Evolutionary conservation across 2,113 vertebrate species (phyloP).

Genomic region (Spea multiplicata): DNA sequence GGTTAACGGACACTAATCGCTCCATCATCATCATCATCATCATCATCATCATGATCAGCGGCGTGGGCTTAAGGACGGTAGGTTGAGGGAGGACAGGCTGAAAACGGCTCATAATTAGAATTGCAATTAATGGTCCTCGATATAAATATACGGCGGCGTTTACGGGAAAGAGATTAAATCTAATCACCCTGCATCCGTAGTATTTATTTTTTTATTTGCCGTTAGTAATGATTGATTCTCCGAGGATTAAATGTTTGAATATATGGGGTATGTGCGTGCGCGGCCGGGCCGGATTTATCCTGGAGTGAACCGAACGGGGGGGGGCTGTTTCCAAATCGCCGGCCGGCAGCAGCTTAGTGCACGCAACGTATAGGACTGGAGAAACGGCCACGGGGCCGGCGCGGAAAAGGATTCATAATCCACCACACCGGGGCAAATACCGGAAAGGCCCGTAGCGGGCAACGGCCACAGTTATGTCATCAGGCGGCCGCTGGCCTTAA

Average conservation of each 20-base stretch:
- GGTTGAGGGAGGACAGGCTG: conserved; percentile 33
- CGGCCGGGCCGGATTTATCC: conserved; percentile 14
- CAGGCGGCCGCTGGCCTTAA: too few relatives aligned
- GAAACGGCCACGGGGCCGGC: too few relatives aligned
- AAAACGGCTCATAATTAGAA: conserved; percentile 26
- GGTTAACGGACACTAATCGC: too few relatives aligned
- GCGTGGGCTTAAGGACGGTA: conserved; percentile 2
- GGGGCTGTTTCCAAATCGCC: background rate
- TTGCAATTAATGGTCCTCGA: conserved; percentile 32
- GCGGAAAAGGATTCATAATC: too few relatives aligned
- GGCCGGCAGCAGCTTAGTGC: too few relatives aligned
- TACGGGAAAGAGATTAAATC: conserved; percentile 34
- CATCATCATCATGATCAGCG: too few relatives aligned
- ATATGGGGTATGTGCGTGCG: background rate
- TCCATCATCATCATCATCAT: too few relatives aligned
- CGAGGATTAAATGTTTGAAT: conserved; percentile 27
- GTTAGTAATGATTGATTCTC: conserved; percentile 34
- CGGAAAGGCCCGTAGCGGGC: too few relatives aligned
- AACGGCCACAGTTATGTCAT: too few relatives aligned
- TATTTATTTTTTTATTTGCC: conserved; percentile 3
- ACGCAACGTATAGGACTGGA: too few relatives aligned
- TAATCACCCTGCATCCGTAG: conserved; percentile 32
- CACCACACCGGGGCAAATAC: too few relatives aligned
- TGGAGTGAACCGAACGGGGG: conserved; percentile 10
- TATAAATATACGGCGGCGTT: conserved; percentile 19